Evolutionary conservation across 23 tunicate species (phyloP), one percentile per base, ranked within the genome.

Genomic region (Phallusia fumigata): DNA sequence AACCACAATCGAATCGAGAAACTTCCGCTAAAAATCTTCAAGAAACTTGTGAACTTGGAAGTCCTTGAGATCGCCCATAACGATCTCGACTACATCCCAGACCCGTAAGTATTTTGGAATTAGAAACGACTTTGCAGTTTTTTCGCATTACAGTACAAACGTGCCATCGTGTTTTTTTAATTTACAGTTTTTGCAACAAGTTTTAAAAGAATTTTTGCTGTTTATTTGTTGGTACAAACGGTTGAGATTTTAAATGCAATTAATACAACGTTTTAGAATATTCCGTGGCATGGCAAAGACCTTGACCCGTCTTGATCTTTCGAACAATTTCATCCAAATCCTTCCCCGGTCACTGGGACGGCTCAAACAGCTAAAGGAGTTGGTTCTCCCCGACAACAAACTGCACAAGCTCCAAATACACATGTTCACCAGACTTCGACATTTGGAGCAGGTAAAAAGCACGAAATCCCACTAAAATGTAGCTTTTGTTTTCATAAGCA

Each of bases 321-420:
- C 90, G 5, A 44, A 30, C 19, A 87, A 87, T 85, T 80, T 73
- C 13, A 65, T 87, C 34, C 73, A 81, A 35, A 26, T n/a, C 36
- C 31, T 87, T 74, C 74, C 85, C 19, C 58, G 40, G 30, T 18
- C 64, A 18, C 72, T 87, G 35, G 21, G 35, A 5, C 51, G 74
- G 26, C 3, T 87, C 34, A 40, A 40, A 8, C 73, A 81, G 24
- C 77, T 87, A 13, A 33, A 87, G 65, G 75, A 21, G 1, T 80
- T 87, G 33, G 12, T 69, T 16, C 31, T 87, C 15, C 34, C 74
- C 0, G 64, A 80, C 75, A 87, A 87, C 85, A 87, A 87, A 58
- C 79, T 87, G 30, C 80, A 84, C 74, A 87, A 87, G 35, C 81
- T 87, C 45, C 76, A 69, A 26, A 28, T 75, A 32, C 35, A 80